phyloP scores from a whole-genome alignment of 2,113 vertebrate genomes.

The Laterallus jamaicensis region DNA sequence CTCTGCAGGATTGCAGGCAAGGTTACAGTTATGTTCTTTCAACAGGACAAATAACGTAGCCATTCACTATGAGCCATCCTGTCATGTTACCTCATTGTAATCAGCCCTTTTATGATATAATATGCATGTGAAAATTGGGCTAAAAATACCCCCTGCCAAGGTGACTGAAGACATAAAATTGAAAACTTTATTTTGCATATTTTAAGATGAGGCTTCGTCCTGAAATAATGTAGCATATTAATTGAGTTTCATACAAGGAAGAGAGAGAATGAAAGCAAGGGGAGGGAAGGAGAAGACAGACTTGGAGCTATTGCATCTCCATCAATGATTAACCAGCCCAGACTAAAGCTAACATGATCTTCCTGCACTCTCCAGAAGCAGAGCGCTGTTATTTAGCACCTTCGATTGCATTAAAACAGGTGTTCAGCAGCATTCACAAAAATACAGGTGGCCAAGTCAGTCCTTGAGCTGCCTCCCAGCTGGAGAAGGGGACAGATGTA shows the following conservation, averaged over 20 bases:
- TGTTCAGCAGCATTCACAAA: not conserved
- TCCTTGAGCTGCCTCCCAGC: not conserved
- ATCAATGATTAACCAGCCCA: constrained; percentile 48
- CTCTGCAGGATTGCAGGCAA: constrained; percentile 38
- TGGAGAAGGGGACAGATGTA: not conserved
- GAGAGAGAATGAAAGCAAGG: not conserved
- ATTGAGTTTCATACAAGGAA: not conserved
- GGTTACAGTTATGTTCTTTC: constrained; percentile 47
- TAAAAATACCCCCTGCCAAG: constrained; percentile 58
- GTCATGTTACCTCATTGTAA: constrained; percentile 56
- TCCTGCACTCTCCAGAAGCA: not conserved
- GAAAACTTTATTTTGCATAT: constrained; percentile 55
- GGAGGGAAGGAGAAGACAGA: not conserved
- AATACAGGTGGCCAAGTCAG: not conserved
- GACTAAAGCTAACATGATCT: not conserved
- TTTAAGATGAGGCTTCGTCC: constrained; percentile 25
- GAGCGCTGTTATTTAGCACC: not conserved
- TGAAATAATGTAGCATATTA: constrained; percentile 27
- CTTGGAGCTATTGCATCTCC: not conserved
- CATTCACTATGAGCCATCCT: not conserved
- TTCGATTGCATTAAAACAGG: not conserved
- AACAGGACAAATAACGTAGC: constrained; percentile 47
- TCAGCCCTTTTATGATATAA: constrained; percentile 49
- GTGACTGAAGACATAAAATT: constrained; percentile 32
- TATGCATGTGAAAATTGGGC: constrained; percentile 52